A percentile compares a stretch with the other conserved stretches of the same genome.
These are phyloP conservation scores for Hoplostethus mediterraneus DNA, from an alignment of 2,797 vertebrate genomes.

Conservation along the genomic window DNA sequence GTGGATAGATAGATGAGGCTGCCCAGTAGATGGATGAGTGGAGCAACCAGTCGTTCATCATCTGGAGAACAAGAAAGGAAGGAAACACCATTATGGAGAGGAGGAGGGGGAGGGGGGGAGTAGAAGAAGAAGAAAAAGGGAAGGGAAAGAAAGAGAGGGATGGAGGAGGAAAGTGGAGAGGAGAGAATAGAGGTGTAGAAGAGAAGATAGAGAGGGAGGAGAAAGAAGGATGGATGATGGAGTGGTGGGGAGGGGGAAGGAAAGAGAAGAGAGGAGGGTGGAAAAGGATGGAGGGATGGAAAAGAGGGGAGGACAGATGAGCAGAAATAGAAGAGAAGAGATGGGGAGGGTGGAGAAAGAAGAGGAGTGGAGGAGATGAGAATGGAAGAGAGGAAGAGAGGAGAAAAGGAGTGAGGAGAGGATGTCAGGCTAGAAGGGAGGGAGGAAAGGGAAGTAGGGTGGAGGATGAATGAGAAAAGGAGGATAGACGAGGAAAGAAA, in stretches of 20 bases:
- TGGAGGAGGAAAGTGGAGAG: not conserved
- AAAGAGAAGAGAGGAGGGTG: too few relatives aligned
- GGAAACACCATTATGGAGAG: conserved; percentile 72
- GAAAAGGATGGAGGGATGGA: not conserved
- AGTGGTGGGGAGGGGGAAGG: not conserved
- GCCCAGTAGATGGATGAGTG: conserved; percentile 83
- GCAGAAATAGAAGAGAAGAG: not conserved
- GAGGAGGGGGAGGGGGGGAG: not conserved
- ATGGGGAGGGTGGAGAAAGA: not conserved
- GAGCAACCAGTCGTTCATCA: conserved; percentile 81
- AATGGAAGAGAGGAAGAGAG: not conserved
- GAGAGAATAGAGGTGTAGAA: too few relatives aligned
- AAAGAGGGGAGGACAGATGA: too few relatives aligned
- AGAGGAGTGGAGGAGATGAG: not conserved
- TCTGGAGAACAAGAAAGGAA: conserved; percentile 76
- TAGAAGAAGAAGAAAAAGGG: not conserved
- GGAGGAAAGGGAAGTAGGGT: not conserved
- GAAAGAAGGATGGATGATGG: not conserved
- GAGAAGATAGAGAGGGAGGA: not conserved
- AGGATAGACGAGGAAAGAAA: not conserved
- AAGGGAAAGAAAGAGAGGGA: not conserved
- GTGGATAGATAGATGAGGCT: conserved; percentile 85
- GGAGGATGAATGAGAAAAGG: not conserved
- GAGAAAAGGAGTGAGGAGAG: not conserved
- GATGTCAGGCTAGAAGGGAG: too few relatives aligned